Evolutionary conservation across 2,797 vertebrate species (phyloP).

Genomic region (Notolepis coatsorum): DNA sequence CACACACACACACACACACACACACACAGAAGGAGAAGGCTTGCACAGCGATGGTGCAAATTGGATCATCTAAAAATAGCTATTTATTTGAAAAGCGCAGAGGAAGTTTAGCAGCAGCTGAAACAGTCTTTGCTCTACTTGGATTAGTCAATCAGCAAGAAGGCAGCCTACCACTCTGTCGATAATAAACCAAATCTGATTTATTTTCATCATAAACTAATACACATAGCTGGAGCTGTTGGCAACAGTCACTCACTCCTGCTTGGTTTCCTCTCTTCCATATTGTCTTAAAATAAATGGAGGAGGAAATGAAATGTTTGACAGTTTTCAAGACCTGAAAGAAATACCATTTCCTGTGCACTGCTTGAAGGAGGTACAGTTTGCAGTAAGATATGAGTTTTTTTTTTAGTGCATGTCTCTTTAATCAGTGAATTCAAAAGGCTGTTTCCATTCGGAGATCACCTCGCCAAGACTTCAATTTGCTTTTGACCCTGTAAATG

Average conservation of each 20-base stretch:
- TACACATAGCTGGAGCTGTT: slow-evolving; percentile 45
- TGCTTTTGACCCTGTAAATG: not conserved
- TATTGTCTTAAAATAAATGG: slow-evolving; percentile 52
- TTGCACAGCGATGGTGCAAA: slow-evolving; percentile 42
- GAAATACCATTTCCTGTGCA: not conserved
- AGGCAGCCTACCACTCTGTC: slow-evolving; percentile 49
- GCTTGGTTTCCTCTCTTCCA: slow-evolving; percentile 42
- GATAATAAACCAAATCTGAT: slow-evolving; percentile 62
- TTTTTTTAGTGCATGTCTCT: not conserved
- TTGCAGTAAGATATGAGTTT: slow-evolving; percentile 9
- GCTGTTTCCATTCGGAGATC: not conserved
- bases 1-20: not conserved
- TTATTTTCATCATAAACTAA: slow-evolving; percentile 64
- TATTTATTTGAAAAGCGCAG: slow-evolving; percentile 55
- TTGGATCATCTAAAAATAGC: slow-evolving; percentile 70
- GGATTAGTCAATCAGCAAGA: slow-evolving; percentile 70
- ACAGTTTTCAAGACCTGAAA: slow-evolving; percentile 48
- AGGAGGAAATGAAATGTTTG: slow-evolving; percentile 50
- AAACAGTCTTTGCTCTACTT: slow-evolving; percentile 51
- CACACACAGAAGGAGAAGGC: slow-evolving; percentile 4
- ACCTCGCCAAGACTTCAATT: not conserved
- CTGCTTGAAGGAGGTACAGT: slow-evolving; percentile 10
- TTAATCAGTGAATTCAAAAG: slow-evolving; percentile 4
- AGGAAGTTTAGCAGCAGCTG: slow-evolving; percentile 53
- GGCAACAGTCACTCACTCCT: slow-evolving; percentile 35